Conservation (phyloP, 1,140 invertebrate genomes). For the Apis mellifera region Amel_HAv3.1 CM009931.2:5213001-5213500, state of each 20-base stretch:
- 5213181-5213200: neutral
- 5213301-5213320: conserved; percentile 60
- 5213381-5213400: too few relatives aligned
- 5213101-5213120: conserved; percentile 42
- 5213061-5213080: conserved; percentile 44
- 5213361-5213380: neutral
- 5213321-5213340: conserved; percentile 30
- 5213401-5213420: too few relatives aligned
- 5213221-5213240: neutral
- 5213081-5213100: conserved; percentile 40
- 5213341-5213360: too few relatives aligned
- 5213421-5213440: too few relatives aligned
- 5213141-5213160: conserved; percentile 22
- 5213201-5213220: neutral
- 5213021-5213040: neutral
- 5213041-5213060: conserved; percentile 27
- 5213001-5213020: neutral
- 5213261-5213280: conserved; percentile 71
- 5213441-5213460: too few relatives aligned
- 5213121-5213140: conserved; percentile 37
- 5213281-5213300: conserved; percentile 64
- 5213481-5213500: too few relatives aligned
- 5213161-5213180: too few relatives aligned
- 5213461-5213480: too few relatives aligned
- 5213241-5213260: conserved; percentile 11